A percentile compares a stretch with the other conserved stretches of the same genome.
phyloP scores from a whole-genome alignment of 2,113 vertebrate genomes.

The Megaleporinus macrocephalus region DNA sequence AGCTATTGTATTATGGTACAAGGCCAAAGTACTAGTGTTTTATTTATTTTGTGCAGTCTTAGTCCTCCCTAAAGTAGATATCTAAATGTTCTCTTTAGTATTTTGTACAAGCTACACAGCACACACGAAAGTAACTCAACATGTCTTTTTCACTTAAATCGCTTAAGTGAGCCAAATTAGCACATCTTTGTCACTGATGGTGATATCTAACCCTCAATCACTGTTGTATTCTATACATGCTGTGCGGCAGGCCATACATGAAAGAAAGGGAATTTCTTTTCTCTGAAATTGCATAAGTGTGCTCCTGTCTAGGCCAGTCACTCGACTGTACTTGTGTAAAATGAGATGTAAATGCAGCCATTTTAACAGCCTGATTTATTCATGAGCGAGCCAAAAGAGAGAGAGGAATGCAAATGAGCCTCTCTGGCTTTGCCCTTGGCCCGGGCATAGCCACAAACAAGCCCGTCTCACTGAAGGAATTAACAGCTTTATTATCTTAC shows the following conservation, averaged over 20 bases:
- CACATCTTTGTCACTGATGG: constrained; percentile 6
- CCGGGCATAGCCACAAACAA: constrained; percentile 68
- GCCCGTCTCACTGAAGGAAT: constrained; percentile 66
- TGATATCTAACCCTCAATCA: constrained; percentile 7
- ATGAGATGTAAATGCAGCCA: constrained; percentile 72
- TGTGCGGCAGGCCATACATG: neutral
- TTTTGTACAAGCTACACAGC: neutral
- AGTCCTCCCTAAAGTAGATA: neutral
- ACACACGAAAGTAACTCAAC: neutral
- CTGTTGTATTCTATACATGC: neutral
- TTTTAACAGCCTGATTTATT: constrained; percentile 73
- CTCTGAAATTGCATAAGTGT: constrained; percentile 48
- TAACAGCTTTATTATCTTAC: constrained; percentile 74
- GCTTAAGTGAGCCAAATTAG: constrained; percentile 37
- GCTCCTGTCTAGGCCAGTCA: constrained; percentile 29
- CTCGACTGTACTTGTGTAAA: constrained; percentile 64
- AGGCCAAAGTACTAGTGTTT: neutral
- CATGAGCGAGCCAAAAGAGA: constrained; percentile 67
- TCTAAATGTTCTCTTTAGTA: neutral
- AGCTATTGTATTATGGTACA: neutral
- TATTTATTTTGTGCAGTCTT: neutral
- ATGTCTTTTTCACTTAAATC: neutral
- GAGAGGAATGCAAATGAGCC: constrained; percentile 68
- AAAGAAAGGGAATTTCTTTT: constrained; percentile 33
- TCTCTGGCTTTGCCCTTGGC: constrained; percentile 67